Evolutionary conservation across 2,888 invertebrate genomes (phyloP).

Genomic region (Nebria salina): DNA sequence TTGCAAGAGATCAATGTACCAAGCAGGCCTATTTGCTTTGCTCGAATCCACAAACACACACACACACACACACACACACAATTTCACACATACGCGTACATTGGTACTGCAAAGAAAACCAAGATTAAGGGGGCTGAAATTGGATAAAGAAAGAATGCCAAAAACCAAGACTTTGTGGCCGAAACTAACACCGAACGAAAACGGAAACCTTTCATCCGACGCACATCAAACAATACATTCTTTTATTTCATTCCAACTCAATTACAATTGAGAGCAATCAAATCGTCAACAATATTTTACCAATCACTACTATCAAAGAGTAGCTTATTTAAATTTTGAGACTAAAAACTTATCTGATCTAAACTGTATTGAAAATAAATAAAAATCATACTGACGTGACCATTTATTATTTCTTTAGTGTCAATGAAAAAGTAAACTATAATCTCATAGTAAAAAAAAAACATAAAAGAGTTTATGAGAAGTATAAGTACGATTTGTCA

Average conservation of each 20-base stretch:
- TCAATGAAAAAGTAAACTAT: not conserved
- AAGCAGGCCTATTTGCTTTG: conserved; percentile 39
- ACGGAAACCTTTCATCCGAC: conserved; percentile 13
- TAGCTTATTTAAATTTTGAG: too few relatives aligned
- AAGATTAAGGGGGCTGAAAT: conserved; percentile 40
- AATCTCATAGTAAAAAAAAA: not conserved
- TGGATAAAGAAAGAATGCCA: conserved; percentile 43
- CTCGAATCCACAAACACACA: conserved; percentile 20
- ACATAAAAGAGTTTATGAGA: conserved; percentile 3
- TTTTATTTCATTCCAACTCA: conserved; percentile 32
- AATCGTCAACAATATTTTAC: not conserved
- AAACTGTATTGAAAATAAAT: too few relatives aligned
- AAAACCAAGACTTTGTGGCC: conserved; percentile 38
- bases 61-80: not conserved
- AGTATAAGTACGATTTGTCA: conserved; percentile 30
- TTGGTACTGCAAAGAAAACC: conserved; percentile 20
- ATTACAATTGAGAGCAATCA: conserved; percentile 27
- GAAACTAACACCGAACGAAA: conserved; percentile 7
- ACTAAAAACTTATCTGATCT: too few relatives aligned
- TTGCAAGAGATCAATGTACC: conserved; percentile 41
- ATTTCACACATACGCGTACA: conserved; percentile 2
- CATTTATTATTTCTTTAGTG: not conserved
- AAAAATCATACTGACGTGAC: too few relatives aligned
- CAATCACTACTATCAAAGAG: not conserved
- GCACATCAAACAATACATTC: conserved; percentile 17